Conservation (phyloP, 2,888 invertebrate species). For the Phytoseiulus persimilis region DNA sequence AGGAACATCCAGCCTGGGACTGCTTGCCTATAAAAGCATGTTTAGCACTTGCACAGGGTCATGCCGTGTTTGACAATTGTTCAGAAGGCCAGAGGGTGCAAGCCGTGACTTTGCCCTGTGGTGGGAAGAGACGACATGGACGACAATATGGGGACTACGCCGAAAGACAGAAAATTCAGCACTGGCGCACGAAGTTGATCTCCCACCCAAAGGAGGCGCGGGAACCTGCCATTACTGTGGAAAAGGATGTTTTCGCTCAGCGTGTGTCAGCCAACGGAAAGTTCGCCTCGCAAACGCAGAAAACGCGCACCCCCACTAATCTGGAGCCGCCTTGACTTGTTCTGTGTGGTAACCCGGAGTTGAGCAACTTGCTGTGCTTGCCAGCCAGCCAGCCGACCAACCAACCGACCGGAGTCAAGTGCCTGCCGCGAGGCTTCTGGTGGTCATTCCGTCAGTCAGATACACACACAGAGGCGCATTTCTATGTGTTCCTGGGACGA, state of each 20-base stretch:
- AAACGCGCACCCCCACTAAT: slow-evolving; percentile 5
- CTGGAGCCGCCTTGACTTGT: background rate
- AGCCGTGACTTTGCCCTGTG: background rate
- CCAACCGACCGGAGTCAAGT: background rate
- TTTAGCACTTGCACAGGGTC: background rate
- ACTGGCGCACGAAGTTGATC: background rate
- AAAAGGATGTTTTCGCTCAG: background rate
- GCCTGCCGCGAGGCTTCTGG: slow-evolving; percentile 5
- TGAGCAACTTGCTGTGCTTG: background rate
- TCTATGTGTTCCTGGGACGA: background rate
- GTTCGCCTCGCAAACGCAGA: background rate
- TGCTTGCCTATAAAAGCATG: background rate
- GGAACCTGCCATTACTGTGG: background rate
- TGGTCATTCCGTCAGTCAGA: background rate
- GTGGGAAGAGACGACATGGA: background rate
- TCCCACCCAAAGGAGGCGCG: background rate
- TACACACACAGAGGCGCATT: background rate
- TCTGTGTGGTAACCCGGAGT: background rate
- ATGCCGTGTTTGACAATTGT: background rate
- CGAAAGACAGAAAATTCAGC: background rate
- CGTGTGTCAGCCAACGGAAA: background rate
- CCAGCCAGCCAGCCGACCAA: background rate
- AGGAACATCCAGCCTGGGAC: background rate
- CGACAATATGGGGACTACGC: background rate
- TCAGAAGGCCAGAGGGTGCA: background rate